Evolutionary conservation across 1,140 invertebrate species (phyloP).

Genomic region (Cryptotermes secundus): DNA sequence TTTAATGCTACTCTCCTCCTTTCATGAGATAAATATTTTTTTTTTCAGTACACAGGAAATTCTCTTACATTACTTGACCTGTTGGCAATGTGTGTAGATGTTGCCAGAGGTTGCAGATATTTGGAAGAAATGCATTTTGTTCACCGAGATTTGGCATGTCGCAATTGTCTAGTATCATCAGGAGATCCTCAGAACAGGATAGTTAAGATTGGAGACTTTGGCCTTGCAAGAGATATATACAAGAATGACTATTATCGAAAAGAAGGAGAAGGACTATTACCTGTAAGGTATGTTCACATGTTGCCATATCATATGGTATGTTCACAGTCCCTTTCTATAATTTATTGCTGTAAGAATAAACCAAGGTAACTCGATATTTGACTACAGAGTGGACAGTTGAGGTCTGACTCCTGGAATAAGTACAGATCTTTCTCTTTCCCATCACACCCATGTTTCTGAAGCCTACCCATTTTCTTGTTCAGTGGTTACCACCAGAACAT

Average conservation of each 20-base stretch:
- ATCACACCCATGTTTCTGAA: too few species aligned
- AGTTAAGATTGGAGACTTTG: slow-evolving; percentile 97
- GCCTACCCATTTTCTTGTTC: too few species aligned
- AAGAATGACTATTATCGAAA: slow-evolving; percentile 96
- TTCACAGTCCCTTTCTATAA: not conserved
- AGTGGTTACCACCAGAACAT: too few species aligned
- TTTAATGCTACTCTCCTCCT: not conserved
- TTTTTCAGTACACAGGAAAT: slow-evolving; percentile 51
- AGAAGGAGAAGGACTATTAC: slow-evolving; percentile 60
- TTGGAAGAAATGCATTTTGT: slow-evolving; percentile 95
- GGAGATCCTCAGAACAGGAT: slow-evolving; percentile 66
- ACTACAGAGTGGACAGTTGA: too few species aligned
- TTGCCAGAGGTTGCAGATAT: slow-evolving; percentile 89
- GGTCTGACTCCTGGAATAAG: too few species aligned
- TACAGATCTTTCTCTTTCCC: too few species aligned
- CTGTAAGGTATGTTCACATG: slow-evolving; percentile 54
- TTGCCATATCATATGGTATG: not conserved
- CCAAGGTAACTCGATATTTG: too few species aligned
- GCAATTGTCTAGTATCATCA: slow-evolving; percentile 88
- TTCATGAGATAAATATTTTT: not conserved
- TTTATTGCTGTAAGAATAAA: too few species aligned
- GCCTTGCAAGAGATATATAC: slow-evolving; percentile 91
- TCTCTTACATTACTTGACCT: slow-evolving; percentile 78
- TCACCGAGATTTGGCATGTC: slow-evolving; percentile 91
- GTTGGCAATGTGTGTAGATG: slow-evolving; percentile 90